Evolutionary conservation across 2,797 vertebrate genomes (phyloP), one percentile per base, ranked within the genome.

Genomic region (Gallinago stenura): DNA sequence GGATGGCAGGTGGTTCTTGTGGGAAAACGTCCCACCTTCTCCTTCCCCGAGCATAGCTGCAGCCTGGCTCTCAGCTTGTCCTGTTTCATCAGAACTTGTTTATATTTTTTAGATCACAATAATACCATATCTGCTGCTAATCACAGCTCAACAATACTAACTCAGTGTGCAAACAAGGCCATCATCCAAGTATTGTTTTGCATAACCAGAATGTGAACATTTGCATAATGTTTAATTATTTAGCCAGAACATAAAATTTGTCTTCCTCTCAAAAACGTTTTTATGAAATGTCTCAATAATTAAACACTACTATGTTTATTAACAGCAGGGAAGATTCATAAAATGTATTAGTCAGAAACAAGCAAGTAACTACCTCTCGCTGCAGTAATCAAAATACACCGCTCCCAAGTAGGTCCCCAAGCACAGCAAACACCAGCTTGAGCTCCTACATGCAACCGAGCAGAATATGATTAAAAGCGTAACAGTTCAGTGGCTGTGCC

Each of bases 141-240:
- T 87, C 90, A 80, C 86, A 85, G 71, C 58, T 56, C 77, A 73
- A 69, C 83, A 92, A 75, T 66, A 48, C 93, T 77, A 77, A 92
- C 71, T 60, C 56, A 73, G 64, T 94, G 70, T 94, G 78, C 80
- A 95, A 94, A 94, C 83, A 84, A 79, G 81, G 78, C 90, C 78
- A 61, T 87, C 83, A 93, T 95, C 95, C 88, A 95, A 85, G 64
- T 83, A 92, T 89, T 95, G 90, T 95, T 97, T 95, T 93, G 53
- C 79, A 68, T 71, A 97, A 97, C 75, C 57, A 57, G 86, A 94
- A 87, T 57, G 85, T 61, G 87, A 93, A 78, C 9, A 89, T 97
- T 97, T 96, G 88, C 93, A 87, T 97, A 87, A 84, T 83, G 73
- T 85, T 97, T 89, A 93, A 96, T 96, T 95, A 95, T 96, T 97